Evolutionary conservation across 2,888 invertebrate genomes (phyloP), one percentile per base, ranked within the genome.

Genomic region (Micoletzkya japonica): DNA sequence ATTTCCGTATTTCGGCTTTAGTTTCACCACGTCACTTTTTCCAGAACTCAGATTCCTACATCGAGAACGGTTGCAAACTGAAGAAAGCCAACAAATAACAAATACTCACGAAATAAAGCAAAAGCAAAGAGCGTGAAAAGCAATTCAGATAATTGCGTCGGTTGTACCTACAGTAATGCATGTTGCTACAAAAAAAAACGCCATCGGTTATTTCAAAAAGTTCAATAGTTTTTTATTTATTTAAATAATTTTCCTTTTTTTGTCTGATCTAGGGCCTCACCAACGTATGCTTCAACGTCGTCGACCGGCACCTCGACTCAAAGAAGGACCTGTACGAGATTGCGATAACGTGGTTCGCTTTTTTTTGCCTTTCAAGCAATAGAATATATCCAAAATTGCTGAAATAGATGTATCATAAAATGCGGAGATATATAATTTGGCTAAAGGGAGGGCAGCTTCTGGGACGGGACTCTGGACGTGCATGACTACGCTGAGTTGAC

Each of bases 391-490:
- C 7, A 10, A 39, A 39, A 10, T 10, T 17, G 10, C 6, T 17
- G 39, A 7, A 39, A 10, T 39, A 17, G 39, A 39, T 10, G 39
- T 10, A 39, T 10, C 17, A 17, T 6, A 10, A 39, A 39, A 39
- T 17, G 10, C 7, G 17, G 10, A 17, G 39, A 39, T 10, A 39
- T 17, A 39, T 39, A 17, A 39, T 6, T 6, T 17, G 10, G 10
- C 39, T 74, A 70, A 49, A 79, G 79, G 79, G 79, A 79, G 60
- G 79, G 79, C 26, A 79, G 78, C 70, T 79, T 76, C 58, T 79
- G 79, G 79, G 78, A 79, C 63, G 77, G 76, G 44, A 63, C 63
- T 26, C 66, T 73, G 32, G 74, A 75, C 37, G 74, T 77, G 1
- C 79, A 79, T 66, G 79, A 79, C 54, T 79, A 76, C 64, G 73